Percentiles rank a stretch among this genome's conserved stretches.
These are phyloP conservation scores for Caerostris extrusa DNA, from an alignment of 1,140 invertebrate species.

Conservation along the genomic window DNA sequence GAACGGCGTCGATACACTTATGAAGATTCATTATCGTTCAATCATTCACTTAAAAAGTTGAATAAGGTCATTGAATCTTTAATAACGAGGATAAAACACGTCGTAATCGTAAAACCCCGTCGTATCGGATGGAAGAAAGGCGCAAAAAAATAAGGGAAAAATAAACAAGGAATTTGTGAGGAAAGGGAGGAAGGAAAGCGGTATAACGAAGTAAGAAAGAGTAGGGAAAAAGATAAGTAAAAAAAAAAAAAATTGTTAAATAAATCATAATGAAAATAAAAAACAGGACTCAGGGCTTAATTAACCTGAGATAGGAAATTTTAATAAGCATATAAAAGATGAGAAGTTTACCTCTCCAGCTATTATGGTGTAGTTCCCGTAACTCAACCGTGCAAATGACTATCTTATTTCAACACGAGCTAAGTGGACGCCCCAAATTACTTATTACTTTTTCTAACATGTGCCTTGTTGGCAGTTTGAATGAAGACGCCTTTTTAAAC, in stretches of 20 bases:
- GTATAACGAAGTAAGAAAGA: not conserved
- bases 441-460: conserved; percentile 65
- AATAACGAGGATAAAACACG: conserved; percentile 75
- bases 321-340: conserved; percentile 72
- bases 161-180: not conserved
- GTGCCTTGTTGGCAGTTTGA: conserved; percentile 33
- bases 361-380: conserved; percentile 44
- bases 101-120: conserved; percentile 62
- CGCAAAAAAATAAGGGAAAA: not conserved
- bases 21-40: conserved; percentile 70
- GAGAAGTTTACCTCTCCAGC: conserved; percentile 40
- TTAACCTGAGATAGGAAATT: conserved; percentile 73
- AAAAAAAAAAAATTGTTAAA: not conserved
- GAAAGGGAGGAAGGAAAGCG: not conserved
- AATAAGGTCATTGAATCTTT: conserved; percentile 73
- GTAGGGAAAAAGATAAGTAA: not conserved
- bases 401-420: conserved; percentile 54
- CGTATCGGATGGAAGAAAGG: not conserved
- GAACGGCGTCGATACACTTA: conserved; percentile 59
- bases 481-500: not conserved
- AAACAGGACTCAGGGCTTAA: conserved; percentile 29
- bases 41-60: conserved; percentile 73
- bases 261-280: not conserved
- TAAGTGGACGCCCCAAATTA: conserved; percentile 63
- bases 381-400: conserved; percentile 60